Evolutionary conservation across 2,888 invertebrate genomes (phyloP).

Genomic region (Zhengitettix transpicula): DNA sequence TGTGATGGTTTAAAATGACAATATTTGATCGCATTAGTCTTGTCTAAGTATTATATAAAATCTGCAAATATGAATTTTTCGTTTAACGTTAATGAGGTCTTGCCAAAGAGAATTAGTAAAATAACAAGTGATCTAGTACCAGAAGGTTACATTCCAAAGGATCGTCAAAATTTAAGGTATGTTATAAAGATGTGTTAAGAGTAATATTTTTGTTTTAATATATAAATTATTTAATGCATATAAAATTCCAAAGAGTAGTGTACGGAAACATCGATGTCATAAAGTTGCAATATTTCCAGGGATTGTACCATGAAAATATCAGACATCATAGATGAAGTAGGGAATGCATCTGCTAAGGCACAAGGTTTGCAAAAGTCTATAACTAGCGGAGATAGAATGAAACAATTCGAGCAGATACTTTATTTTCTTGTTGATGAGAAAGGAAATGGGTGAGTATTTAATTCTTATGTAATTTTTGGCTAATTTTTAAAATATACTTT

Average conservation of each 20-base stretch:
- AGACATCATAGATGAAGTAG: slow-evolving; percentile 50
- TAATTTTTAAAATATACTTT: too few species aligned
- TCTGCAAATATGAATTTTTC: slow-evolving; percentile 11
- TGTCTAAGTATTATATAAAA: too few species aligned
- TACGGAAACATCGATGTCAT: neutral
- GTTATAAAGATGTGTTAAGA: neutral
- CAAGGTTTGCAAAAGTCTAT: slow-evolving; percentile 58
- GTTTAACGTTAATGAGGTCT: slow-evolving; percentile 9
- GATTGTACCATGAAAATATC: slow-evolving; percentile 41
- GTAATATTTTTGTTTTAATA: neutral
- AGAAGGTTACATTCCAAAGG: slow-evolving; percentile 5
- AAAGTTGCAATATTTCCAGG: slow-evolving; percentile 22
- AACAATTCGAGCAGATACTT: slow-evolving; percentile 37
- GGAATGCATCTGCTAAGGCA: slow-evolving; percentile 52
- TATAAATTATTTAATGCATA: neutral
- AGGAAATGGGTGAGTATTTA: slow-evolving; percentile 36
- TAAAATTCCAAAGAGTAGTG: neutral
- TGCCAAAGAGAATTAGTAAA: slow-evolving; percentile 8
- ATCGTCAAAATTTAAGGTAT: slow-evolving; percentile 7
- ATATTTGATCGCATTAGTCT: too few species aligned
- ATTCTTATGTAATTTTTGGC: too few species aligned
- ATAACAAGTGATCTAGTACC: slow-evolving; percentile 8
- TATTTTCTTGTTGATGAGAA: slow-evolving; percentile 34
- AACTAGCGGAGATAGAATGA: slow-evolving; percentile 50
- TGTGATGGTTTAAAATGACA: too few species aligned